Evolutionary conservation across 2,113 vertebrate species (phyloP), one percentile per base, ranked within the genome.

Genomic region (Cyprinodon variegatus): DNA sequence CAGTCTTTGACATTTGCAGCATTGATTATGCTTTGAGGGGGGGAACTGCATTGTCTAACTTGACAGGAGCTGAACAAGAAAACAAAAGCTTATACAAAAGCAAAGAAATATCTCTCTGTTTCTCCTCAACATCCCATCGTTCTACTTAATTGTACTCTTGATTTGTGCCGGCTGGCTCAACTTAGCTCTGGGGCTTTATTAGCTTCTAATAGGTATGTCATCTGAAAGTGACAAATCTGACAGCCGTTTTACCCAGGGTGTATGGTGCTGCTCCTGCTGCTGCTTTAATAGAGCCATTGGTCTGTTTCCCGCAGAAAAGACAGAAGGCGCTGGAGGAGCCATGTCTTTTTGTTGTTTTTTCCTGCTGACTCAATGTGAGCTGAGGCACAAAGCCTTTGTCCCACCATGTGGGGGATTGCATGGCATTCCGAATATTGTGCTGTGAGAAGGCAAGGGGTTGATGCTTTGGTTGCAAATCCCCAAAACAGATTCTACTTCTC

Each of bases 201-300:
- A 92, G 89, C 84, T 83, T 82, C 91, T 93, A 93, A 94, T 91
- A 92, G 92, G 89, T 90, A 90, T 90, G 92, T 91, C 91, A 93
- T 93, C 91, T 90, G 86, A 90, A 93, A 93, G 90, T 92, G 91
- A 93, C 90, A 90, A 90, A 93, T 91, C 85, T 93, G 93, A 93
- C 91, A 91, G 88, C 80, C 90, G 75, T 88, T 92, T 92, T 74
- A 89, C 83, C 80, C 79, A 72, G 88, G 86, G 82, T 87, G 84
- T 84, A 79, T 68, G 75, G 76, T 9, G 59, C 70, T 2, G 72
- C 81, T 81, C 67, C 83, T 91, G 59, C 70, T 3, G 73, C 81
- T 81, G 69, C 83, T 91, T 89, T 90, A 92, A 92, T 91, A 88
- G 85, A 88, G 84, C 80, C 87, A 88, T 93, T 59, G 72, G 62